Conservation (phyloP, 2,797 vertebrate species). For the Spinus pinus region DNA sequence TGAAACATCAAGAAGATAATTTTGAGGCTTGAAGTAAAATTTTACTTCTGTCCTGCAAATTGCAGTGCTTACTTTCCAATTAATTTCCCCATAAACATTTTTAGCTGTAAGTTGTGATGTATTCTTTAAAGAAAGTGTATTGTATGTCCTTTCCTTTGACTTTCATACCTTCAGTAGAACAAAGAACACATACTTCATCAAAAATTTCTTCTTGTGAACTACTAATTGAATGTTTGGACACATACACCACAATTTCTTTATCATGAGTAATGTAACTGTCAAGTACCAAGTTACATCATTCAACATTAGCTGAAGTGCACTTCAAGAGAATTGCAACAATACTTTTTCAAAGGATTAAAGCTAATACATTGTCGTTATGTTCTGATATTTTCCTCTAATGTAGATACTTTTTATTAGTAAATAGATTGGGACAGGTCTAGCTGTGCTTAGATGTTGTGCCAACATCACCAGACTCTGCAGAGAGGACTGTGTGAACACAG, state of each 20-base stretch:
- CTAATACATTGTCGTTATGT: neutral
- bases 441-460: neutral
- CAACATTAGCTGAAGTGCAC: neutral
- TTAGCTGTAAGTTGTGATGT: neutral
- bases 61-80: neutral
- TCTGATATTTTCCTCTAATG: neutral
- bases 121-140: neutral
- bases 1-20: neutral
- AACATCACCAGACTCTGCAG: neutral
- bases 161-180: neutral
- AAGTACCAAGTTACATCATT: neutral
- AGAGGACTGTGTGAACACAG: neutral
- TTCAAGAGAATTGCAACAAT: neutral
- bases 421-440: neutral
- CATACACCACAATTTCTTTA: neutral
- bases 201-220: neutral
- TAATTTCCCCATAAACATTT: neutral
- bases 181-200: neutral
- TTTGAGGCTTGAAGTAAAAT: neutral
- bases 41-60: neutral
- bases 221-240: neutral
- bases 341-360: neutral
- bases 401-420: neutral
- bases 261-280: neutral
- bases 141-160: neutral